Evolutionary conservation across 2,888 invertebrate genomes (phyloP).

Genomic region (Melieria omissa): DNA sequence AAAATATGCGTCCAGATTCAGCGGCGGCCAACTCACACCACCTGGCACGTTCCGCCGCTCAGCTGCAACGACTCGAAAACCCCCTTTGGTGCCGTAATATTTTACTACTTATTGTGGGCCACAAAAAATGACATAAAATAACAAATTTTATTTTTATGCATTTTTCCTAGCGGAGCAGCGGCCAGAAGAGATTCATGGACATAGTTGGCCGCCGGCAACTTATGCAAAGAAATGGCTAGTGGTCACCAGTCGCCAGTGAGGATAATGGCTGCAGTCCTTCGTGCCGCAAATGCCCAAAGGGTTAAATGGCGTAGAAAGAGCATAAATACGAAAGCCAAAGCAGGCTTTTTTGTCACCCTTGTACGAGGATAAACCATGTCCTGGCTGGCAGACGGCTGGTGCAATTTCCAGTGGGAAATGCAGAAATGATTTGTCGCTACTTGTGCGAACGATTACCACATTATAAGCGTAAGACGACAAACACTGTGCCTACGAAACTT

Average conservation of each 20-base stretch:
- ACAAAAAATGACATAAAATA: slow-evolving; percentile 62
- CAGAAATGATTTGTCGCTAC: slow-evolving; percentile 65
- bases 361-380: background rate
- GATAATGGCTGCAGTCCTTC: slow-evolving; percentile 31
- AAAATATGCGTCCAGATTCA: background rate
- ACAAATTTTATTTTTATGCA: slow-evolving; percentile 58
- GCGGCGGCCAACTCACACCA: background rate
- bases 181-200: slow-evolving; percentile 45
- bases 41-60: slow-evolving; percentile 3
- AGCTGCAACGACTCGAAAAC: slow-evolving; percentile 10
- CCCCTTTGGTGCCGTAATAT: slow-evolving; percentile 55
- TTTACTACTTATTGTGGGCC: slow-evolving; percentile 57
- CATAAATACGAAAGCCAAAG: slow-evolving; percentile 30
- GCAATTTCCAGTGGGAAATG: slow-evolving; percentile 31
- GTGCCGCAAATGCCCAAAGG: slow-evolving; percentile 35
- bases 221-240: slow-evolving; percentile 30
- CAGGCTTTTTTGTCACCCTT: slow-evolving; percentile 41
- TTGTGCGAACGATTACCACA: slow-evolving; percentile 65
- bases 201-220: slow-evolving; percentile 37
- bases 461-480: slow-evolving; percentile 52
- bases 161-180: slow-evolving; percentile 22
- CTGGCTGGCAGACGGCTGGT: background rate
- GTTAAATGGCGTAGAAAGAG: slow-evolving; percentile 43
- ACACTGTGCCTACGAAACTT: too few species aligned
- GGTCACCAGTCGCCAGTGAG: background rate